Evolutionary conservation across 2,888 invertebrate species (phyloP).

Genomic region (Drosophila bunnanda): DNA sequence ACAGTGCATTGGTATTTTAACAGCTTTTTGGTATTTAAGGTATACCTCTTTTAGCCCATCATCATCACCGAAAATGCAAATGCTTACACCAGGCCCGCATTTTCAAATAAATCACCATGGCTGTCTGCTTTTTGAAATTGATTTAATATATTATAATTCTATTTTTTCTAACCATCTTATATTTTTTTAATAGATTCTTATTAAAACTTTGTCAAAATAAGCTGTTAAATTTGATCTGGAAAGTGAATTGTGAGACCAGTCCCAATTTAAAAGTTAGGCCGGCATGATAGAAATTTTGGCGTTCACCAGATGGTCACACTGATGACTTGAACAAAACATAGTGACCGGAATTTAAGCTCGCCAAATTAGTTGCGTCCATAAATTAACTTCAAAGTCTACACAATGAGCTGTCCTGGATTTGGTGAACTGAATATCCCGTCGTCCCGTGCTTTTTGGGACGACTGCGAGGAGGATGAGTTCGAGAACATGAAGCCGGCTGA

Average conservation of each 20-base stretch:
- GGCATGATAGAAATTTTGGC: not conserved
- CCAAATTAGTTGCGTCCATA: slow-evolving; percentile 3
- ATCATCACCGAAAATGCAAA: not conserved
- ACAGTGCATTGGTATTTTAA: not conserved
- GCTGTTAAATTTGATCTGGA: not conserved
- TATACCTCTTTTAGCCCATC: not conserved
- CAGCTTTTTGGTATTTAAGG: not conserved
- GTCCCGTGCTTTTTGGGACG: slow-evolving; percentile 85
- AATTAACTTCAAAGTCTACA: slow-evolving; percentile 18
- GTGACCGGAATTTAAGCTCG: slow-evolving; percentile 20
- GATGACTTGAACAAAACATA: slow-evolving; percentile 47
- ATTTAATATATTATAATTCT: not conserved
- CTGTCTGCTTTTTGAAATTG: too few species aligned
- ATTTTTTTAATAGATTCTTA: not conserved
- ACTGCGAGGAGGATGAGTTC: slow-evolving; percentile 82
- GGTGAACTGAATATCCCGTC: slow-evolving; percentile 83
- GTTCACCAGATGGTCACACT: slow-evolving; percentile 24
- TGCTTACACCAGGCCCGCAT: not conserved
- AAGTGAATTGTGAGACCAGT: not conserved
- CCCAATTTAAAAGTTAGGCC: not conserved
- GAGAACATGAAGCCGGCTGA: slow-evolving; percentile 51
- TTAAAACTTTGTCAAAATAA: accelerated
- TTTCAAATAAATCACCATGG: too few species aligned
- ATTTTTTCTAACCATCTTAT: accelerated
- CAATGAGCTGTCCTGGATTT: slow-evolving; percentile 82